phyloP scores from a whole-genome alignment of 2,797 vertebrate genomes.

The Siniperca scherzeri region DNA sequence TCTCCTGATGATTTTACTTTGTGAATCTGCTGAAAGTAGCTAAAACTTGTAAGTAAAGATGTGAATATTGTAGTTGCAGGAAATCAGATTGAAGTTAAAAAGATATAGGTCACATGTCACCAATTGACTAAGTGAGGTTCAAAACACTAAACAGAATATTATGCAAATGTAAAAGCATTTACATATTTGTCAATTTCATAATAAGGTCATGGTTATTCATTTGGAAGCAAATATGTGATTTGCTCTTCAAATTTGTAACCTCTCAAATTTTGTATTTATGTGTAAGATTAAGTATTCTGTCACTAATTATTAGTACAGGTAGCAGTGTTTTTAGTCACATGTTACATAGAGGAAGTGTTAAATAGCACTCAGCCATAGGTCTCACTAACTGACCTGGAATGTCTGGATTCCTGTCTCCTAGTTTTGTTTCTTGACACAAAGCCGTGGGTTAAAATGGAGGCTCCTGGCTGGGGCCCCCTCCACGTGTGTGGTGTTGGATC shows the following conservation, averaged over 20 bases:
- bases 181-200: background rate
- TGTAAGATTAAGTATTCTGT: background rate
- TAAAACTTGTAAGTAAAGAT: background rate
- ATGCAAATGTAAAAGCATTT: background rate
- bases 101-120: background rate
- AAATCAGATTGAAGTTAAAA: background rate
- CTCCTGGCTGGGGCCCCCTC: conserved; percentile 68
- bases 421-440: conserved; percentile 75
- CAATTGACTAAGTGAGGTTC: background rate
- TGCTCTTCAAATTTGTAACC: background rate
- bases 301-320: background rate
- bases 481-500: conserved; percentile 80
- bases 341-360: background rate
- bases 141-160: background rate
- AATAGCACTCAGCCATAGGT: background rate
- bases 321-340: background rate
- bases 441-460: conserved; percentile 73
- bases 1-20: background rate
- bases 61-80: background rate
- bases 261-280: background rate
- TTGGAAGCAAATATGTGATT: background rate
- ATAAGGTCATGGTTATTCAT: background rate
- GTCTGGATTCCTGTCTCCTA: conserved; percentile 65
- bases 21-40: conserved; percentile 24
- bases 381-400: conserved; percentile 61